Percentiles rank a stretch among this genome's conserved stretches.
phyloP scores from a whole-genome alignment of 2,797 vertebrate genomes.

The Cheracebus regulus region DNA sequence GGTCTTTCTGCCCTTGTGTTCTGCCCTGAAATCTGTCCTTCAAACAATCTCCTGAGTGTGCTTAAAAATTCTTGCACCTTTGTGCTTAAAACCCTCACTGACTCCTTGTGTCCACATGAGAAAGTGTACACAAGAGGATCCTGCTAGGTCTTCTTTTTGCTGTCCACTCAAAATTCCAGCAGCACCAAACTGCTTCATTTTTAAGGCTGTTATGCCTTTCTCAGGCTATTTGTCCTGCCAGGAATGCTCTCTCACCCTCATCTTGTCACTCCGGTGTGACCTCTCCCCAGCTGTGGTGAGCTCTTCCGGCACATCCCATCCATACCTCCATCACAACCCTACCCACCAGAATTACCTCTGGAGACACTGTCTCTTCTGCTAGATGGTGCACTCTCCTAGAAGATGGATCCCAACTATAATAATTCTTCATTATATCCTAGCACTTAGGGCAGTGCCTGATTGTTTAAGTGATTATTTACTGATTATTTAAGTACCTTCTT shows the following conservation, averaged over 20 bases:
- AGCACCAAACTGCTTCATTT: neutral
- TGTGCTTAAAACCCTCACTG: neutral
- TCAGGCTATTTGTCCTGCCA: neutral
- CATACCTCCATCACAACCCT: neutral
- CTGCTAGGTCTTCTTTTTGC: neutral
- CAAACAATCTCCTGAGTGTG: neutral
- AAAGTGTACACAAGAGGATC: neutral
- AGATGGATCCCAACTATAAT: neutral
- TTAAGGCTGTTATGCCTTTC: neutral
- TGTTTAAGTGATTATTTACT: neutral
- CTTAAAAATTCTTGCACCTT: neutral
- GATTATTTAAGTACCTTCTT: neutral
- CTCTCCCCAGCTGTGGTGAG: neutral
- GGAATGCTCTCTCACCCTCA: neutral
- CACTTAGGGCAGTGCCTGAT: neutral
- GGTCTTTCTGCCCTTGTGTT: neutral
- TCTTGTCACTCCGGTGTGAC: neutral
- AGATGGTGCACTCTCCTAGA: neutral
- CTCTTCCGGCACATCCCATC: fast-evolving
- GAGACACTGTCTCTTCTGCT: neutral
- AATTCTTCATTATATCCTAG: neutral
- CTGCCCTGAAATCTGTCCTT: neutral
- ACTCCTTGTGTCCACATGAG: neutral
- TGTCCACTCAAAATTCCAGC: neutral
- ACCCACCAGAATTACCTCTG: neutral